These are phyloP conservation scores for Orthosia incerta DNA, from an alignment of 2,888 invertebrate genomes.

Conservation along the genomic window DNA sequence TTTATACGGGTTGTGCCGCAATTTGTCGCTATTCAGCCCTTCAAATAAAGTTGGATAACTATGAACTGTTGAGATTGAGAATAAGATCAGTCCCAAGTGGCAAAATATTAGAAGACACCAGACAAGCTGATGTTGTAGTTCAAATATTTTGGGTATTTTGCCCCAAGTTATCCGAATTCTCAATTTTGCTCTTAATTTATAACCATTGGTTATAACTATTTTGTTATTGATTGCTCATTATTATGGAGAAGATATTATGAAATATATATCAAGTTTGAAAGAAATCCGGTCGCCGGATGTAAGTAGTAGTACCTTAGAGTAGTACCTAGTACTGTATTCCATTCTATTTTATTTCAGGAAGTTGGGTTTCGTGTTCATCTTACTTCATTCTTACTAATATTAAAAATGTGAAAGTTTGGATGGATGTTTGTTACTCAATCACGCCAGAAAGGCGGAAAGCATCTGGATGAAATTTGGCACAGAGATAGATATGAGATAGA, in stretches of 20 bases:
- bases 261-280: background rate
- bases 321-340: too few species aligned
- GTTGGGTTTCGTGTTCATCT: background rate
- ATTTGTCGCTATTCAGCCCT: background rate
- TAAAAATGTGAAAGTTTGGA: too few species aligned
- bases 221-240: too few species aligned
- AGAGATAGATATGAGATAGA: too few species aligned
- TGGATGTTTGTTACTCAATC: too few species aligned
- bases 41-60: background rate
- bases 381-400: too few species aligned
- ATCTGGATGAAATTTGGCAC: too few species aligned
- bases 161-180: background rate
- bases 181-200: too few species aligned
- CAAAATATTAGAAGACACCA: background rate
- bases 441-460: too few species aligned
- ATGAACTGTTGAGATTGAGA: background rate
- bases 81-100: background rate
- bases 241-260: background rate
- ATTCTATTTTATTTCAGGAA: background rate
- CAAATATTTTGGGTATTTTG: background rate
- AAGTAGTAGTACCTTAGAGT: too few species aligned
- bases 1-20: background rate
- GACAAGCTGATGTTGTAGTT: background rate
- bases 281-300: slow-evolving; percentile 1
- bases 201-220: too few species aligned